Evolutionary conservation across 2,113 vertebrate genomes (phyloP), one percentile per base, ranked within the genome.

Genomic region (Leucopsar rothschildi): DNA sequence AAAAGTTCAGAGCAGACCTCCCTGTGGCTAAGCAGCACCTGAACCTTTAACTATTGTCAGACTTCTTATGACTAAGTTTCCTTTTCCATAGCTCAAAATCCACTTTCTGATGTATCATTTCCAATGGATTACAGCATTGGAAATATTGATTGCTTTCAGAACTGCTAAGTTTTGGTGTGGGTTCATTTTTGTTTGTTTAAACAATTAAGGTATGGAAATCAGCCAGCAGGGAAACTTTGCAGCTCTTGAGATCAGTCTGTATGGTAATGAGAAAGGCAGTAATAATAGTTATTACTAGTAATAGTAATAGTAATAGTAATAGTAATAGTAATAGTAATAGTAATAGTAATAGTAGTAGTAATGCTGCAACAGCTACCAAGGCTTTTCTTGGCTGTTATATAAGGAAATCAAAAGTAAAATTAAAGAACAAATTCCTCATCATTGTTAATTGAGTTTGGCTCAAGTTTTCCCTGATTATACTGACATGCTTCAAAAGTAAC

Each of bases 101-200:
- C 37, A 69, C 45, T 60, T 81, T 59, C 70, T 57, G 45, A 42
- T 21, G 35, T 47, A 52, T 37, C 45, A 90, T 85, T 92, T 87
- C 50, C 47, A 93, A 69, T 27, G 57, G 53, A 71, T 87, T 61
- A 23, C 21, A 40, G 53, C 27, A 76, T 13, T 53, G 73, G n/a
- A 35, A 86, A 45, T 35, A 68, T 60, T 20, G n/a, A 60, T 12
- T 52, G 33, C 31, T 79, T 87, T 39, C 63, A 93, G 49, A 91
- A 82, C 12, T 65, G 53, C 42, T n/a, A 44, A 7, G 10, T 40
- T 78, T 53, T 61, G 15, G 45, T 5, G 1, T 78, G 77, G 60
- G 25, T 92, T 95, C 84, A 23, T 21, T 86, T 95, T 71, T 82
- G 60, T 66, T 93, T 72, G 47, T 81, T 92, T 78, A 56, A 93